Percentiles rank a stretch among this genome's conserved stretches.
Evolutionary conservation across 2,888 invertebrate species (phyloP).

Genomic region (Habroteleia sp.): DNA sequence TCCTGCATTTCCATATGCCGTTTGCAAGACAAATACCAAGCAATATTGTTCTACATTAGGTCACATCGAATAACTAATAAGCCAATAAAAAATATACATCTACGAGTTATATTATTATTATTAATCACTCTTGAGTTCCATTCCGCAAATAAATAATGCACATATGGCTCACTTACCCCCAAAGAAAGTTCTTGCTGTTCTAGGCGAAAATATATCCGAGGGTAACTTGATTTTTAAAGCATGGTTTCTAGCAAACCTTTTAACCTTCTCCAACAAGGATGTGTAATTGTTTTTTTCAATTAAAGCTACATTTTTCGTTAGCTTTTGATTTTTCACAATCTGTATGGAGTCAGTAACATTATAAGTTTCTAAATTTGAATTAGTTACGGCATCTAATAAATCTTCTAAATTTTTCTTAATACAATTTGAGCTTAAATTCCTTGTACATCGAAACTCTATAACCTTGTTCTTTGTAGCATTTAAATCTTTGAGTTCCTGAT

Average conservation of each 20-base stretch:
- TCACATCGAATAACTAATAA: too few relatives aligned
- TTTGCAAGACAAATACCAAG: too few relatives aligned
- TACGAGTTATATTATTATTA: neutral
- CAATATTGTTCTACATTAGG: too few relatives aligned
- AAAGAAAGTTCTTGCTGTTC: constrained; percentile 77
- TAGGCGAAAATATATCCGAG: constrained; percentile 77
- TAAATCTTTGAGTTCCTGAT: constrained; percentile 82
- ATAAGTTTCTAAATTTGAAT: constrained; percentile 81
- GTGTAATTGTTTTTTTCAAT: constrained; percentile 10
- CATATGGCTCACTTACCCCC: constrained; percentile 75
- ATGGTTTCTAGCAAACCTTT: constrained; percentile 84
- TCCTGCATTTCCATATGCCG: too few relatives aligned
- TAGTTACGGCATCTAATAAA: constrained; percentile 83
- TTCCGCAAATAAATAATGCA: constrained; percentile 17
- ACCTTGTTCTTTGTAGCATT: constrained; percentile 12
- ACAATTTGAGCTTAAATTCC: constrained; percentile 73
- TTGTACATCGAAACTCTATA: constrained; percentile 59
- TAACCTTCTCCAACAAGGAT: constrained; percentile 83
- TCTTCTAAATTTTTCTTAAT: constrained; percentile 80
- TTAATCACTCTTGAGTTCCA: constrained; percentile 43
- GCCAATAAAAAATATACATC: neutral
- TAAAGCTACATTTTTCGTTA: constrained; percentile 37
- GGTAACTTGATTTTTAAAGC: constrained; percentile 86
- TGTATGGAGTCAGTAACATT: constrained; percentile 84
- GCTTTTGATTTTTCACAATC: constrained; percentile 70